Base-by-base conservation (phyloP, 1,140 invertebrate genomes). In the Planococcus citri region DNA sequence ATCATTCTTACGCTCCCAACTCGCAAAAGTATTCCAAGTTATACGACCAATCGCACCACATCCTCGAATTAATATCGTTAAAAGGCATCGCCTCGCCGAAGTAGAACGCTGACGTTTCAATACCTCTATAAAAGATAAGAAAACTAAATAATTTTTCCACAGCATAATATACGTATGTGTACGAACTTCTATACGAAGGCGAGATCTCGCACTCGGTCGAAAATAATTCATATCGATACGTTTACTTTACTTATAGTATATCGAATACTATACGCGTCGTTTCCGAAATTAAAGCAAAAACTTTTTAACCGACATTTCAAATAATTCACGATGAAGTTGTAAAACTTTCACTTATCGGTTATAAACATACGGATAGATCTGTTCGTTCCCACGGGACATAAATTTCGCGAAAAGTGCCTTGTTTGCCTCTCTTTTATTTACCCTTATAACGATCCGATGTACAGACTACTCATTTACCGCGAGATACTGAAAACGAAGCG, bases 301-400 rank as follows among this genome's bases (percentile, higher is more conserved):
- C 41, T 51, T 51, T 51, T 51, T 51, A 17, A 51, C 41, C 41
- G 41, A 17, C 41, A 20, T 51, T 20, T 14, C 6, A 20, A 51
- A 51, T 51, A 51, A 51, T 51, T 51, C 41, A 51, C 41, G 41
- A 51, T 51, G 41, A 51, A 51, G 41, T 51, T 51, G 41, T 51
- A 51, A 51, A 51, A 51, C 41, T 51, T 51, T 51, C 41, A 51
- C 41, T 51, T 51, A 51, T 51, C 41, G 41, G 41, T 51, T 51
- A 51, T 51, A 51, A 51, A 51, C 41, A 51, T 51, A 51, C 41
- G 41, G 41, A 51, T 51, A 51, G 41, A 51, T 51, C 41, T 51
- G 41, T 51, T 51, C 41, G 41, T 20, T 51, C 41, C 41, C 41
- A 51, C 41, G 41, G 41, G 41, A 51, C 41, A 51, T 51, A 51